These are phyloP conservation scores for Eurytoma adleriae DNA, from an alignment of 2,888 invertebrate species.

Conservation along the genomic window DNA sequence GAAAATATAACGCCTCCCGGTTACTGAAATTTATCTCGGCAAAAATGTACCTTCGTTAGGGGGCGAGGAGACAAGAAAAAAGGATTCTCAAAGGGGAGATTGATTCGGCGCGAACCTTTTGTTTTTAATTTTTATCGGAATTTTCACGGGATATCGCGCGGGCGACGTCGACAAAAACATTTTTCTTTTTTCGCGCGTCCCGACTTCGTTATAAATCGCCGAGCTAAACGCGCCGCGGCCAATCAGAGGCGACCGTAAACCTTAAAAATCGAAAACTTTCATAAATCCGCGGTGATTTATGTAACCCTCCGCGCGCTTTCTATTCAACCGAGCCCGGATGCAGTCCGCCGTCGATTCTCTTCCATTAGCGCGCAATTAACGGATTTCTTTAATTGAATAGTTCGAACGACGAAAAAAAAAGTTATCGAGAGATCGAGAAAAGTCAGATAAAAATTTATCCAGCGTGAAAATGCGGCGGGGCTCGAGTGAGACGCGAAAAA, in stretches of 20 bases:
- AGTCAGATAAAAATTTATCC: conserved; percentile 15
- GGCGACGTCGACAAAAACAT: too few species aligned
- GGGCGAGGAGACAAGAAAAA: too few species aligned
- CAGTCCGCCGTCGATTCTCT: not conserved
- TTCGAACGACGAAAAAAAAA: not conserved
- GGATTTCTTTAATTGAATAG: conserved; percentile 10
- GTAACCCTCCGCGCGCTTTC: conserved; percentile 24
- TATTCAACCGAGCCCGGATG: not conserved
- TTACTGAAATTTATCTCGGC: not conserved
- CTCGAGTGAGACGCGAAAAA: not conserved
- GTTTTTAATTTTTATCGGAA: too few species aligned
- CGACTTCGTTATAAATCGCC: not conserved
- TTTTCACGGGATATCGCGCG: too few species aligned
- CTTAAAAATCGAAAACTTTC: not conserved
- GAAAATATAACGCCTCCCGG: conserved; percentile 29
- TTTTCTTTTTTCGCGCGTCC: too few species aligned
- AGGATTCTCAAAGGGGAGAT: too few species aligned
- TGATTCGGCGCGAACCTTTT: too few species aligned
- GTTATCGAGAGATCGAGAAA: not conserved
- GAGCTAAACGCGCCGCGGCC: not conserved
- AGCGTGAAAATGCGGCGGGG: conserved; percentile 9
- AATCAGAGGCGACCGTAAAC: not conserved
- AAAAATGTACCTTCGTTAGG: too few species aligned
- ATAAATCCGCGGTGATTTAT: not conserved
- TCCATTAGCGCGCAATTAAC: conserved; percentile 8